Evolutionary conservation across 2,888 invertebrate species (phyloP).

Genomic region (Ormyrus labotus): DNA sequence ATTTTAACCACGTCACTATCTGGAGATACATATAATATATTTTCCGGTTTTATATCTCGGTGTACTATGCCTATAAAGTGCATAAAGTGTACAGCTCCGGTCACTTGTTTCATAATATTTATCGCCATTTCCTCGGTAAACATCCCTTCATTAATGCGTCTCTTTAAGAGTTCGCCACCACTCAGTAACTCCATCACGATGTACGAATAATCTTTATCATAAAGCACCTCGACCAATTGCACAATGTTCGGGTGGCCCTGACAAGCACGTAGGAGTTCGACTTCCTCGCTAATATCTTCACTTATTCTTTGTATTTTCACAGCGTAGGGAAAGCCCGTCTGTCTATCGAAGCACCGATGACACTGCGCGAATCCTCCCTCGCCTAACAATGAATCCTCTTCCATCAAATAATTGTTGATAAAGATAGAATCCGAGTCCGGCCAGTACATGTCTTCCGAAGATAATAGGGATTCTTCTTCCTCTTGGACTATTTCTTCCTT

Average conservation of each 20-base stretch:
- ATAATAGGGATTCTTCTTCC: no score
- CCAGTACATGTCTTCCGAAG: no score
- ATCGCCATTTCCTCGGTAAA: no score
- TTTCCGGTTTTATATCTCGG: constrained; percentile 95
- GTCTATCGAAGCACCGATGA: constrained; percentile 85
- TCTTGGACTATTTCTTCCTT: no score
- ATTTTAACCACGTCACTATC: no score
- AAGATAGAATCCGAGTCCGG: no score
- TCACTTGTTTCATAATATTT: no score
- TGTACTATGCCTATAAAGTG: constrained; percentile 92
- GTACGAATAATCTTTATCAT: constrained; percentile 88
- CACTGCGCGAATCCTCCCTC: constrained; percentile 94
- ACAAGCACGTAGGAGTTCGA: constrained; percentile 87
- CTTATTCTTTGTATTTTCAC: constrained; percentile 89
- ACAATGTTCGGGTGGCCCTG: constrained; percentile 94
- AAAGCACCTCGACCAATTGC: constrained; percentile 87
- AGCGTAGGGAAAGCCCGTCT: constrained; percentile 86
- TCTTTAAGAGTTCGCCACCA: constrained; percentile 85
- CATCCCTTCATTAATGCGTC: no score
- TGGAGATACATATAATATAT: no score
- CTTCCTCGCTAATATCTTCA: constrained; percentile 84
- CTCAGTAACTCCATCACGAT: no score
- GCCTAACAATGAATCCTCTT: no score
- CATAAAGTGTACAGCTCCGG: constrained; percentile 82
- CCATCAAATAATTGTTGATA: no score